Evolutionary conservation across 2,797 vertebrate species (phyloP).

Genomic region (Pseudochirops corinnae): DNA sequence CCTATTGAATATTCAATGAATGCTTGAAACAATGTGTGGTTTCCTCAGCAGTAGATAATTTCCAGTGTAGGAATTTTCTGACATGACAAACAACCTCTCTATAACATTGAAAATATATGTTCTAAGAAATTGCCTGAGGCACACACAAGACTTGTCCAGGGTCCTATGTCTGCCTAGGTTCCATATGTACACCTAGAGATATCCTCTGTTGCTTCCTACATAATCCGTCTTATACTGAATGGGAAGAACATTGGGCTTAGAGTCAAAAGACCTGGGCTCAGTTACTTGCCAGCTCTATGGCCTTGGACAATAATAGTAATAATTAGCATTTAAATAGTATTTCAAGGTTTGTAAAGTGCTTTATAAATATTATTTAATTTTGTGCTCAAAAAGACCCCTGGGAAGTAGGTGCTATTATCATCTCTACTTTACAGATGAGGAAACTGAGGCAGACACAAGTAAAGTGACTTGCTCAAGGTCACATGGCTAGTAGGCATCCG

Average conservation of each 20-base stretch:
- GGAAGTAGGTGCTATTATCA: neutral
- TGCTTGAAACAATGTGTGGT: neutral
- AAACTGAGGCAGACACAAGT: neutral
- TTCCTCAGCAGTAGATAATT: neutral
- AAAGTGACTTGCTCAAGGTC: neutral
- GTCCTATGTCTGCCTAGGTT: neutral
- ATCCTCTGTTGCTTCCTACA: neutral
- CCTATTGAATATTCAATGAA: neutral
- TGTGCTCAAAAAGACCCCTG: neutral
- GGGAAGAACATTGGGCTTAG: neutral
- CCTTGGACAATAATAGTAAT: neutral
- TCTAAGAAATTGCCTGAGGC: neutral
- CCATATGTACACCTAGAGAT: neutral
- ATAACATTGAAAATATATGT: neutral
- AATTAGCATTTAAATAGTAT: neutral
- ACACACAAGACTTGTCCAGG: neutral
- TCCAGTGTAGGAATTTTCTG: neutral
- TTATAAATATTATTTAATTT: conserved; percentile 25
- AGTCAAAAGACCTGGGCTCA: neutral
- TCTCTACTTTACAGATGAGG: conserved; percentile 1
- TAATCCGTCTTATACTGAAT: neutral
- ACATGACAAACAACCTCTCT: neutral
- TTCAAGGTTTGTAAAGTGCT: neutral
- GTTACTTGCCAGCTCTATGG: neutral
- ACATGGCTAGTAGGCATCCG: neutral